These are phyloP conservation scores for Phoxinus phoxinus DNA, from an alignment of 2,113 vertebrate species.

Conservation along the genomic window DNA sequence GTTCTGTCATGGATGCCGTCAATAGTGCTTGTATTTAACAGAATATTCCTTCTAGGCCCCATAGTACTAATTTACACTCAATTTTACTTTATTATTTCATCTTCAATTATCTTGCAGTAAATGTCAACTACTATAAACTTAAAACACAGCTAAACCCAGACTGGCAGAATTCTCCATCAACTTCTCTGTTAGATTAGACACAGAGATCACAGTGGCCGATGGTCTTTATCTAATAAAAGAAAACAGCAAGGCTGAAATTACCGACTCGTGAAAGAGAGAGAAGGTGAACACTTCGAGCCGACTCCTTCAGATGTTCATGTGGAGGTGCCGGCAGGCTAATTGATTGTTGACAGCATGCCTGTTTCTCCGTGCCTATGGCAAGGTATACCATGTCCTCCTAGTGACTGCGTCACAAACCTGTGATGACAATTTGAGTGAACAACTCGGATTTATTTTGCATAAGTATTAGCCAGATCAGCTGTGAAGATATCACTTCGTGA, in stretches of 20 bases:
- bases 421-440: slow-evolving; percentile 22
- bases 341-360: slow-evolving; percentile 67
- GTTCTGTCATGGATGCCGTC: neutral
- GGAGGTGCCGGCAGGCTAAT: slow-evolving; percentile 56
- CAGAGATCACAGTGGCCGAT: slow-evolving; percentile 34
- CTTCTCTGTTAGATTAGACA: slow-evolving; percentile 29
- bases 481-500: neutral
- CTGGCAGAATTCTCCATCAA: neutral
- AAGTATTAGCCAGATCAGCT: neutral
- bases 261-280: slow-evolving; percentile 33
- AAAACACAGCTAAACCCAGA: neutral
- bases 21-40: neutral
- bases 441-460: neutral
- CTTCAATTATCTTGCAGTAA: neutral
- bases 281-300: slow-evolving; percentile 33
- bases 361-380: slow-evolving; percentile 56
- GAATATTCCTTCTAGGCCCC: neutral
- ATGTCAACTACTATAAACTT: neutral
- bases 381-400: slow-evolving; percentile 56
- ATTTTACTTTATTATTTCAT: neutral
- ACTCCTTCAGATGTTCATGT: slow-evolving; percentile 32
- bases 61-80: neutral
- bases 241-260: slow-evolving; percentile 46
- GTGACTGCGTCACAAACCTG: slow-evolving; percentile 10
- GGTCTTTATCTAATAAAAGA: slow-evolving; percentile 64